A percentile compares a stretch with the other conserved stretches of the same genome.
Evolutionary conservation across 1,140 invertebrate species (phyloP).

Genomic region (Fopius arisanus): DNA sequence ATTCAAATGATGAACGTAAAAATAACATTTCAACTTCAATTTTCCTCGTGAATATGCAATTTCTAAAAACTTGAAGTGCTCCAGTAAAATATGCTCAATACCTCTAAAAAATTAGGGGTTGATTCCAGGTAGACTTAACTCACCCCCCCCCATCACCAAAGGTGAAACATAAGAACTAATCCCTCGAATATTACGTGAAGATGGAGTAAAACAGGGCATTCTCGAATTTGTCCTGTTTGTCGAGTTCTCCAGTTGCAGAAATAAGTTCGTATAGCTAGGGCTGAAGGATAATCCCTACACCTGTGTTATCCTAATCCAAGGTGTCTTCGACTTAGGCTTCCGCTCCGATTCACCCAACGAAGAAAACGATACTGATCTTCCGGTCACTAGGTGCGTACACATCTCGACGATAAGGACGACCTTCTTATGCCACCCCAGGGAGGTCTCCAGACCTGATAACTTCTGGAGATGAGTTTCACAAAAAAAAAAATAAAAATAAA

Average conservation of each 20-base stretch:
- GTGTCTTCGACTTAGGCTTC: slow-evolving; percentile 9
- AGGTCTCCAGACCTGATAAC: slow-evolving; percentile 42
- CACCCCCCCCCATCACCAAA: neutral
- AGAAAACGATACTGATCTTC: neutral
- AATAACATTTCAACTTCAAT: too few relatives aligned
- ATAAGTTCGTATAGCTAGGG: neutral
- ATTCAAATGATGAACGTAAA: too few relatives aligned
- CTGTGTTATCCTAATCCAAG: slow-evolving; percentile 18
- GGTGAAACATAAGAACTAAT: slow-evolving; percentile 7
- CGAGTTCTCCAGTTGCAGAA: neutral
- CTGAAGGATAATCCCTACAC: slow-evolving; percentile 24
- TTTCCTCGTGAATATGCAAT: too few relatives aligned
- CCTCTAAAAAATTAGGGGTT: neutral
- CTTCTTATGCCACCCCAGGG: neutral
- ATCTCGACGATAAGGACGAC: neutral
- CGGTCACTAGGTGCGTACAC: neutral
- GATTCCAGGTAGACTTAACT: neutral
- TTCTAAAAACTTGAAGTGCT: too few relatives aligned
- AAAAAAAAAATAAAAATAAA: too few relatives aligned
- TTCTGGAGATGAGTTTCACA: too few relatives aligned
- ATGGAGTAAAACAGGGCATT: slow-evolving; percentile 4
- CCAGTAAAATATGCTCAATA: neutral
- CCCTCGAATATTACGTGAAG: slow-evolving; percentile 15
- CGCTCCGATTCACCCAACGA: slow-evolving; percentile 16
- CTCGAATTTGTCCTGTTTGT: neutral